Evolutionary conservation across 2,888 invertebrate genomes (phyloP), one percentile per base, ranked within the genome.

Genomic region (Troides aeacus): DNA sequence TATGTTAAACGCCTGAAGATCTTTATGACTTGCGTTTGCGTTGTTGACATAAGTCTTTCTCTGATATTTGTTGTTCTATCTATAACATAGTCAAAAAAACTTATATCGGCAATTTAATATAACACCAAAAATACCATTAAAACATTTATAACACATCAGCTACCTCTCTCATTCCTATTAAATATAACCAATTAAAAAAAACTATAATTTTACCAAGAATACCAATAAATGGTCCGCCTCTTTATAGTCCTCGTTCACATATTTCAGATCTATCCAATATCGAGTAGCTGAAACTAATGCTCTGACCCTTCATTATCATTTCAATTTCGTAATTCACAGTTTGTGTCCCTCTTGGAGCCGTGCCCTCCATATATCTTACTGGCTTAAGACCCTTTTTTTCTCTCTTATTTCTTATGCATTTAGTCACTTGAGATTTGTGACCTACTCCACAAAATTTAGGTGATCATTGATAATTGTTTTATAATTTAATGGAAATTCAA

Each of bases 251-350:
- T 57, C 57, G 23, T 42, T 62, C 42, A 62, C 62, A 23, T 42
- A 42, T 62, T 50, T 50, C 24, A 50, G 23, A 63, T 24, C 23
- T 63, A 50, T 63, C n/a, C 23, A 18, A 53, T 63, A 64, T 57
- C 36, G 21, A 65, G 46, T 58, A 23, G 39, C 21, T 6, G 15
- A 39, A 64, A 57, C 21, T 64, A 57, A 57, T 57, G 64, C 23
- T n/a, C 39, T 42, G 64, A 58, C 58, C 42, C 58, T 65, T 65
- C 39, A 58, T 65, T 58, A 64, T 64, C 39, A 57, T 64, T 64
- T 53, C n/a, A 36, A 64, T 64, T 57, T 64, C 64, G 23, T 62
- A 64, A 64, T 57, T 57, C 39, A 57, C 21, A 64, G 30, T 64
- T 64, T 46, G 50, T 42, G n/a, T n/a, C 2, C 61, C 39, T 61